phyloP scores from a whole-genome alignment of 2,113 vertebrate genomes.

The Amazona vittata region DNA sequence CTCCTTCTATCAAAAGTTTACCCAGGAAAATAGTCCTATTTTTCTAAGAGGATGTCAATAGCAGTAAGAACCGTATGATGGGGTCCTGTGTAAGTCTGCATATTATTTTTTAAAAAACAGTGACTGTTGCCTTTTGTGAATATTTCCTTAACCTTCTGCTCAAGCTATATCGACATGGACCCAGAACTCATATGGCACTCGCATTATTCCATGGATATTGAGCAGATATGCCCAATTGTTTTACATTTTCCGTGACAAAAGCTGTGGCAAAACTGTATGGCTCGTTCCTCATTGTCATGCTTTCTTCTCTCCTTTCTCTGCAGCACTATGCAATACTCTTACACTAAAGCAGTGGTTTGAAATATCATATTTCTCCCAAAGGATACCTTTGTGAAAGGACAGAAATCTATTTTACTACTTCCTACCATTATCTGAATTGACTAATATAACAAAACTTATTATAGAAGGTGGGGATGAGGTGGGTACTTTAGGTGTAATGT shows the following conservation, averaged over 20 bases:
- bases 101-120: not conserved
- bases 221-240: not conserved
- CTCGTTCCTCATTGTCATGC: not conserved
- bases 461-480: not conserved
- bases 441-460: not conserved
- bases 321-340: not conserved
- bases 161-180: not conserved
- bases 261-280: not conserved
- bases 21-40: not conserved
- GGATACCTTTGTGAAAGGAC: not conserved
- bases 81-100: not conserved
- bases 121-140: not conserved
- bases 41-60: not conserved
- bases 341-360: not conserved
- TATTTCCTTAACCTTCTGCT: not conserved
- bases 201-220: not conserved
- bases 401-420: not conserved
- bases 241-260: conserved; percentile 8
- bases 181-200: not conserved
- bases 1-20: not conserved
- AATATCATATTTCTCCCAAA: not conserved
- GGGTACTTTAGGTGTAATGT: not conserved
- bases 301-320: not conserved
- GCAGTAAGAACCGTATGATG: not conserved
- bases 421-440: not conserved